Base-by-base conservation (phyloP, 2,797 vertebrate species). In the Diceros bicornis region DNA sequence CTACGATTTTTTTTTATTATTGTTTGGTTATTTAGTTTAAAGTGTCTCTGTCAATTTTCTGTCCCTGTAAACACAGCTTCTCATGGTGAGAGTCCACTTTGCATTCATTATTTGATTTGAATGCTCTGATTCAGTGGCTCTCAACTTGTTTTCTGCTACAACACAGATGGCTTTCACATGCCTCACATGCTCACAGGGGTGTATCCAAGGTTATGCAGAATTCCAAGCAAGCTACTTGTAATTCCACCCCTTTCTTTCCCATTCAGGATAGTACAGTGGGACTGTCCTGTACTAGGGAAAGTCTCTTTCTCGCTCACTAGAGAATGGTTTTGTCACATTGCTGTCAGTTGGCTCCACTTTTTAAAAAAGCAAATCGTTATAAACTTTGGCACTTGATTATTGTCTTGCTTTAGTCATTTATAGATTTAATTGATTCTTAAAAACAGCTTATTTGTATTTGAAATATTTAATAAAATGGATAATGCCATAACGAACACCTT, bases 151-250 rank as follows among this genome's bases (percentile, higher is more conserved):
- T 94, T 96, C 90, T 95, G 59, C 92, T 91, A 5, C 52, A 90
- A 83, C 92, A 92, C 91, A 91, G 97, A 97, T 94, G 91, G 72
- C 89, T 97, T 96, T 96, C 96, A 89, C 52, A 85, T 71, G 81
- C 81, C 52, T 69, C 61, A 71, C 57, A 27, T 7, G 20, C 71
- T 90, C 84, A 74, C 75, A 84, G 91, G 86, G 50, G 71, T 84
- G 29, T 86, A 59, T 57, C 59, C 68, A 89, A 29, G 72, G 68
- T 88, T 74, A 72, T 93, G 92, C 34, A 96, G 27, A 89, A 96
- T 93, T 82, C 84, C 52, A 91, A 86, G 78, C 68, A 86, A 89
- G 52, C 83, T 86, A 47, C 92, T 97, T 96, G n/a, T 89, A 61
- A 96, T 89, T 96, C 91, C 25, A 61, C 21, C 66, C 62, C 12